Evolutionary conservation across 2,888 invertebrate species (phyloP).

Genomic region (Drosophila histrio): DNA sequence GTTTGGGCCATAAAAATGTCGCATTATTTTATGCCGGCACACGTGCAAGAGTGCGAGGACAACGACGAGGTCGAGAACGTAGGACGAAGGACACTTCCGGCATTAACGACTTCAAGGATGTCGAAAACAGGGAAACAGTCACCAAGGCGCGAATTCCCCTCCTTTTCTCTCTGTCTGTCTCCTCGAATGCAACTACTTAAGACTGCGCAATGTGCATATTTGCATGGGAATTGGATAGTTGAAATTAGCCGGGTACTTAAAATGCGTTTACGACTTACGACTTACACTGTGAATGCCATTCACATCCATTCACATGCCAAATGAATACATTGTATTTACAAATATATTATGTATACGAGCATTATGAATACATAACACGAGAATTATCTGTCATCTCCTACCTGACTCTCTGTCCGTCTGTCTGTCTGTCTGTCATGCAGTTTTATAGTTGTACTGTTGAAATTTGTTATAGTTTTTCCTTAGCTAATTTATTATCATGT

Average conservation of each 20-base stretch:
- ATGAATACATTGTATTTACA: slow-evolving; percentile 9
- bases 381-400: slow-evolving; percentile 6
- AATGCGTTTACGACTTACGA: slow-evolving; percentile 43
- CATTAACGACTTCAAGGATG: slow-evolving; percentile 61
- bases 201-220: slow-evolving; percentile 33
- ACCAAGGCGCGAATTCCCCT: slow-evolving; percentile 11
- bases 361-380: slow-evolving; percentile 4
- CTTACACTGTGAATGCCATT: slow-evolving; percentile 35
- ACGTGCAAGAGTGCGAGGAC: slow-evolving; percentile 43
- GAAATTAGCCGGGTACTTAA: slow-evolving; percentile 54
- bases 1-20: slow-evolving; percentile 75
- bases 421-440: neutral
- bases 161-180: neutral
- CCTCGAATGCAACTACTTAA: slow-evolving; percentile 39
- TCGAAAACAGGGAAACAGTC: slow-evolving; percentile 15
- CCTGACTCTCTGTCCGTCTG: neutral
- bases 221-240: slow-evolving; percentile 43
- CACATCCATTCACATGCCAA: slow-evolving; percentile 11
- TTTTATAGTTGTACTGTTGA: neutral
- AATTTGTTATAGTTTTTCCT: neutral
- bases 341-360: neutral
- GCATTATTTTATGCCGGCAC: slow-evolving; percentile 74
- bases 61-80: slow-evolving; percentile 19
- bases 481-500: neutral
- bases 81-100: slow-evolving; percentile 73